Conservation (phyloP, 2,113 vertebrate species). For the Lophochroa leadbeateri region DNA sequence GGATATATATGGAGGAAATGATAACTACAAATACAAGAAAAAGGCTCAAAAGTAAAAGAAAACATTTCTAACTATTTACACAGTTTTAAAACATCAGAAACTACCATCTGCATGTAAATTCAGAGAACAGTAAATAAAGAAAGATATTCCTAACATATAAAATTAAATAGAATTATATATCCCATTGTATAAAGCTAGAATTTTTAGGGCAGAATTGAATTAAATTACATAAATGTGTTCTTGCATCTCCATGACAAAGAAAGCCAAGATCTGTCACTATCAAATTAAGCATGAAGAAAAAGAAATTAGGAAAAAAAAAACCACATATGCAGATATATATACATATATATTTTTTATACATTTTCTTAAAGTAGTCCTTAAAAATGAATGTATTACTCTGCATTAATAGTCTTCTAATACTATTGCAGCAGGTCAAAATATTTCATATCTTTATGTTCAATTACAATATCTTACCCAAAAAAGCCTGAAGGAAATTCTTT, state of each 20-base stretch:
- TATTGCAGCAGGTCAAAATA: background rate
- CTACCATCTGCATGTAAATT: background rate
- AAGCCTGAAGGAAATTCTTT: background rate
- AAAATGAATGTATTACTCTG: fast-evolving
- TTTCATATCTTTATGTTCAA: background rate
- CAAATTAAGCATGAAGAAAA: background rate
- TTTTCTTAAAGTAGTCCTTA: background rate
- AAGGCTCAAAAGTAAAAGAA: background rate
- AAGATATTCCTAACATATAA: background rate
- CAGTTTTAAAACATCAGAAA: background rate
- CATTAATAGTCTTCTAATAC: background rate
- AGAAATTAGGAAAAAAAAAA: background rate
- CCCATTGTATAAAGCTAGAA: background rate
- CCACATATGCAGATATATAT: background rate
- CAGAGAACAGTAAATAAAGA: background rate
- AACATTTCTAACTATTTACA: background rate
- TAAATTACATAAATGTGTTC: background rate
- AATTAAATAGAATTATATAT: background rate
- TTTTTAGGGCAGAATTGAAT: background rate
- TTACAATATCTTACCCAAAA: background rate
- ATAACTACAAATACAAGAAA: background rate
- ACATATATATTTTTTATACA: background rate
- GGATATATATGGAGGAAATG: background rate
- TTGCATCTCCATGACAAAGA: background rate
- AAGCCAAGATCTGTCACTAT: background rate